Conservation (phyloP, 2,888 invertebrate genomes). For the Stramonita haemastoma region DNA sequence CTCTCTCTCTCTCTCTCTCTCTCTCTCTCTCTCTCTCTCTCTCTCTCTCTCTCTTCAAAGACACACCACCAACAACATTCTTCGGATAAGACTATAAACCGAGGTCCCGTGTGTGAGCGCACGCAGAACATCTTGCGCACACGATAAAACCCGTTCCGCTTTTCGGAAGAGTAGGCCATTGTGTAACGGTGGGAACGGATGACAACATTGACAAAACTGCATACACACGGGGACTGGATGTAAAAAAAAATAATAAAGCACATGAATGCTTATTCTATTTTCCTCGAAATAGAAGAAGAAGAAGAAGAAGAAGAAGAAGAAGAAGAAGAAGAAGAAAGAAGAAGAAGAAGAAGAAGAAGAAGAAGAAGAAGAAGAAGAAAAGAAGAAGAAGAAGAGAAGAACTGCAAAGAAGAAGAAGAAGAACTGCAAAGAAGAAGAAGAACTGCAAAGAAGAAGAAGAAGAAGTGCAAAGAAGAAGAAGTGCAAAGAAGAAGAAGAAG, state of each 20-base stretch:
- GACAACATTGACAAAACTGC: no score
- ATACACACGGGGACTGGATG: no score
- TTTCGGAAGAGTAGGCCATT: no score
- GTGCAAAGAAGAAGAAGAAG: neutral
- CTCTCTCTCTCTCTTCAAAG: no score
- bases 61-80: no score
- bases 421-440: neutral
- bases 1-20: conserved; percentile 24
- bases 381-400: neutral
- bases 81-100: no score
- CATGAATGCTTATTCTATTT: no score
- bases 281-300: neutral
- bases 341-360: neutral
- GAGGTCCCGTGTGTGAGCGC: no score
- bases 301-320: neutral
- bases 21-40: conserved; percentile 24
- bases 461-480: neutral
- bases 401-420: neutral
- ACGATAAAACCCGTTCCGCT: no score
- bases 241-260: no score
- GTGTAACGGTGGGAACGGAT: no score
- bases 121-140: no score
- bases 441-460: neutral
- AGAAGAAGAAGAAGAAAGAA: neutral
- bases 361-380: neutral